These are phyloP conservation scores for Oasisia sp. DNA, from an alignment of 2,888 invertebrate species.

Conservation along the genomic window DNA sequence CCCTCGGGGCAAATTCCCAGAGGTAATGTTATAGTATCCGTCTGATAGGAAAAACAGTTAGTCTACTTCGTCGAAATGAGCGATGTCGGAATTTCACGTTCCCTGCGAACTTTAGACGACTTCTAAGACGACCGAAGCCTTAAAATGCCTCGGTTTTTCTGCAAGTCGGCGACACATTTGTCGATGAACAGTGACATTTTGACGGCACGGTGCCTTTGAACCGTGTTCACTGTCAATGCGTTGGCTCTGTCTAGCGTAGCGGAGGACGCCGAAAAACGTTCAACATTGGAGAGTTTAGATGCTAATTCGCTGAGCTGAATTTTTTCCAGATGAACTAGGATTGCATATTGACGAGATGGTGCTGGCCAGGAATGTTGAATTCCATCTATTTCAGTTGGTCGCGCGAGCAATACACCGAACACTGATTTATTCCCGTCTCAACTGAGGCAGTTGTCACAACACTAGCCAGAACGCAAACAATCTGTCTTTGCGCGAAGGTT, in stretches of 20 bases:
- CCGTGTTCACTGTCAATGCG: not conserved
- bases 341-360: not conserved
- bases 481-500: too few species aligned
- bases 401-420: not conserved
- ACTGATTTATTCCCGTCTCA: not conserved
- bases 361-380: not conserved
- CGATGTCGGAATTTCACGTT: not conserved
- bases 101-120: not conserved
- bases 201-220: constrained; percentile 12
- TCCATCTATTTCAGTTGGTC: not conserved
- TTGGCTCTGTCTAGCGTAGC: not conserved
- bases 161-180: not conserved
- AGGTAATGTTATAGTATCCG: not conserved
- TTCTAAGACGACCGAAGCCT: not conserved
- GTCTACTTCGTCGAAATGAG: not conserved
- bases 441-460: not conserved
- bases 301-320: not conserved
- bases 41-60: not conserved
- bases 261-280: not conserved
- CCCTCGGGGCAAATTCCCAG: not conserved
- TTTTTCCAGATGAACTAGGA: not conserved
- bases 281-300: not conserved
- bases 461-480: not conserved
- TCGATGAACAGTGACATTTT: not conserved
- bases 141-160: not conserved